These are phyloP conservation scores for Acanthochromis polyacanthus DNA, from an alignment of 2,113 vertebrate genomes.

Conservation along the genomic window DNA sequence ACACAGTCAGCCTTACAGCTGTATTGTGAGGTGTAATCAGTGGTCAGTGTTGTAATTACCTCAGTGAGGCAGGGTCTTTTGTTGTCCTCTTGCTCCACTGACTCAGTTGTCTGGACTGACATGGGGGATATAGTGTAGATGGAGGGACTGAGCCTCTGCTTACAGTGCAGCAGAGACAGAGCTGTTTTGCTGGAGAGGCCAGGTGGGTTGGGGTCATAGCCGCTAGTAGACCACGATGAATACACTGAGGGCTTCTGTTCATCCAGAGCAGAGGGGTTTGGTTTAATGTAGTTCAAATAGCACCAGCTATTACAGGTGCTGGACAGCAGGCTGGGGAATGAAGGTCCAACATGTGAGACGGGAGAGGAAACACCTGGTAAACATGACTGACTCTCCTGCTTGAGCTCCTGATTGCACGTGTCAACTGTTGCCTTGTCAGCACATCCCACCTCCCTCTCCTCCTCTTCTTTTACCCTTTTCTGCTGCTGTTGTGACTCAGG, in stretches of 20 bases:
- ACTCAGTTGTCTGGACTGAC: slow-evolving; percentile 72
- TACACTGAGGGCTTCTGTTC: slow-evolving; percentile 93
- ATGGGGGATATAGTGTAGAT: slow-evolving; percentile 93
- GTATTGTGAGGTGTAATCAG: background rate
- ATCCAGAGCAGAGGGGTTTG: slow-evolving; percentile 90
- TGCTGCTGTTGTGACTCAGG: slow-evolving; percentile 92
- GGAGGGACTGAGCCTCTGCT: slow-evolving; percentile 92
- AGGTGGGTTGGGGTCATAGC: slow-evolving; percentile 94
- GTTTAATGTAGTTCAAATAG: slow-evolving; percentile 97
- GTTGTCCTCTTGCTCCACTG: slow-evolving; percentile 86
- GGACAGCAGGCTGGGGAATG: slow-evolving; percentile 92
- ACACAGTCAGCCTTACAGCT: background rate
- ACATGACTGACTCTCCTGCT: slow-evolving; percentile 44
- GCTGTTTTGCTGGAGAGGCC: slow-evolving; percentile 94
- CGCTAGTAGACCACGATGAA: slow-evolving; percentile 92
- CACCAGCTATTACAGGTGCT: slow-evolving; percentile 98
- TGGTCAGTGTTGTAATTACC: slow-evolving; percentile 83
- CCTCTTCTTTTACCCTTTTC: slow-evolving; percentile 95
- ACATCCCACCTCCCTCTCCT: slow-evolving; percentile 76
- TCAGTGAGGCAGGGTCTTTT: slow-evolving; percentile 89
- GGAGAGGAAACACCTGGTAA: slow-evolving; percentile 69
- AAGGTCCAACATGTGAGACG: slow-evolving; percentile 84
- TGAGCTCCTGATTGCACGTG: slow-evolving; percentile 43
- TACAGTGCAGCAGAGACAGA: slow-evolving; percentile 94
- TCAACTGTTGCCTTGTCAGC: slow-evolving; percentile 27